phyloP scores from a whole-genome alignment of 35 echinoderm and acorn worm genomes.

The Ophioderma brevispina region DNA sequence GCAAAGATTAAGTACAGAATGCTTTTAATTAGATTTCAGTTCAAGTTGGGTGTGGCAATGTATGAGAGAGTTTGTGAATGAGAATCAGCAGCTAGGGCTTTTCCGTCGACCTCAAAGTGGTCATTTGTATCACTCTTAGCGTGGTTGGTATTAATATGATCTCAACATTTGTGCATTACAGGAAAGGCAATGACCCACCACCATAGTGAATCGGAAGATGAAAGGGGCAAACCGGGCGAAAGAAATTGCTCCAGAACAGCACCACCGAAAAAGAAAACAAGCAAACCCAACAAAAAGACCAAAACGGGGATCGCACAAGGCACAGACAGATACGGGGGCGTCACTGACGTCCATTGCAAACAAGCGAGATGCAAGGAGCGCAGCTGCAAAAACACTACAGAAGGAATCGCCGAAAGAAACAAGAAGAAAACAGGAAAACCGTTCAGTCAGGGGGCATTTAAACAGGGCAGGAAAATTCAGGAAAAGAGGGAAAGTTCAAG shows the following conservation, averaged over 20 bases:
- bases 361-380: not conserved
- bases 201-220: slow-evolving; percentile 68
- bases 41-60: too few species aligned
- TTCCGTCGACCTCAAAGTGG: too few species aligned
- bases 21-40: too few species aligned
- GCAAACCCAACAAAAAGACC: not conserved
- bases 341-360: not conserved
- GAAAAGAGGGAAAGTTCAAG: not conserved
- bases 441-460: not conserved
- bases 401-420: not conserved
- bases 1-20: too few species aligned
- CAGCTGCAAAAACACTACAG: not conserved
- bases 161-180: too few species aligned
- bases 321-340: not conserved
- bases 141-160: too few species aligned
- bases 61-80: too few species aligned
- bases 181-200: not conserved
- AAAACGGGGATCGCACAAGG: not conserved
- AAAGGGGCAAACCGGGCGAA: slow-evolving; percentile 46
- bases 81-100: too few species aligned
- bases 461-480: not conserved
- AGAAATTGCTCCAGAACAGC: slow-evolving; percentile 19
- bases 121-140: too few species aligned
- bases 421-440: not conserved
- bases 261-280: not conserved